Evolutionary conservation across 2,888 invertebrate genomes (phyloP).

Genomic region (Ceraclea dissimilis): DNA sequence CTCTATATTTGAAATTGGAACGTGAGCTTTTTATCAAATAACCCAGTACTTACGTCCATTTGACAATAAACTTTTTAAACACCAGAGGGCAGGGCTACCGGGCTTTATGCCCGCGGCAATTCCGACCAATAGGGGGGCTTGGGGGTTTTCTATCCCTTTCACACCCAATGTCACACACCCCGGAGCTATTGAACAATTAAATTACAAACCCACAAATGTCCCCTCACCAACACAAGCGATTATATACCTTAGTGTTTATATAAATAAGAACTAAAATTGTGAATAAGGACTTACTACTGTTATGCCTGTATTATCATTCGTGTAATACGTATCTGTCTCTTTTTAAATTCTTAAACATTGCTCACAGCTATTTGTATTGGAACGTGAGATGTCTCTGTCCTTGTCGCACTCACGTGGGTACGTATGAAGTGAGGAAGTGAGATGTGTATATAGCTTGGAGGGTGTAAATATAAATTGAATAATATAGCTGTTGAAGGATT

Average conservation of each 20-base stretch:
- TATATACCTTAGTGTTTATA: background rate
- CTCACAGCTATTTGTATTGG: constrained; percentile 19
- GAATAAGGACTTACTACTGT: background rate
- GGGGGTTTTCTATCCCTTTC: constrained; percentile 41
- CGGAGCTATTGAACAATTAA: constrained; percentile 9
- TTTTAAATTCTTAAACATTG: constrained; percentile 11
- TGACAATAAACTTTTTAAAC: constrained; percentile 1
- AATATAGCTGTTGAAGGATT: constrained; percentile 2
- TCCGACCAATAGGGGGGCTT: constrained; percentile 54
- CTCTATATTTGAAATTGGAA: too few relatives aligned
- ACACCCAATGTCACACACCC: constrained; percentile 27
- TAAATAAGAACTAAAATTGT: constrained; percentile 4
- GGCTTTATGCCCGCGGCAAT: constrained; percentile 46
- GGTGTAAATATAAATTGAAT: constrained; percentile 17
- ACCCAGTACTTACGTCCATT: background rate
- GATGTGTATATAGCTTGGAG: constrained; percentile 19
- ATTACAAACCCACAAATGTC: background rate
- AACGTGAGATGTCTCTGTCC: constrained; percentile 9
- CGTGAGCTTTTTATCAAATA: too few relatives aligned
- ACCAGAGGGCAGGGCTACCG: constrained; percentile 47
- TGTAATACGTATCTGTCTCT: constrained; percentile 1
- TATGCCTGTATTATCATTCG: background rate
- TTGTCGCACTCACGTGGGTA: constrained; percentile 10
- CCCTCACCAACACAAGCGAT: background rate
- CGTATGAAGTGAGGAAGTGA: background rate